Conservation (phyloP, 2,888 invertebrate species). For the Luperina nickerlii region DNA sequence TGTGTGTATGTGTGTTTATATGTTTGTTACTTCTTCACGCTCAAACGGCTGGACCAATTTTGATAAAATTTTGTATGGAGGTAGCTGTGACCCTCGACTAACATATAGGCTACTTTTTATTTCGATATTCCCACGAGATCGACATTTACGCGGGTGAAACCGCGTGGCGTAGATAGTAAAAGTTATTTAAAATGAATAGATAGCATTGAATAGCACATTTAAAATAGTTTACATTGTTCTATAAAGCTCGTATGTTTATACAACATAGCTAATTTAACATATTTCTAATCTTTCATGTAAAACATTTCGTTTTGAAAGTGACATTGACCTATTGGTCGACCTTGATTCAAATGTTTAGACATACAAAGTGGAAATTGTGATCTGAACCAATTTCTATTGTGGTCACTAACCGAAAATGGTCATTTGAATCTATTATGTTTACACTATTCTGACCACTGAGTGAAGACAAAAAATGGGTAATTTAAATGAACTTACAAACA, state of each 20-base stretch:
- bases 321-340: constrained; percentile 26
- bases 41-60: too few species aligned
- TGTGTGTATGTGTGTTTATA: too few species aligned
- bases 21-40: too few species aligned
- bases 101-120: too few species aligned
- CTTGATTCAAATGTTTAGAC: constrained; percentile 26
- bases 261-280: not conserved
- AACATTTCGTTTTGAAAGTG: constrained; percentile 8
- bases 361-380: constrained; percentile 23
- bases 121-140: too few species aligned
- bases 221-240: too few species aligned
- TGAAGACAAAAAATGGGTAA: constrained; percentile 57
- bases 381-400: constrained; percentile 45
- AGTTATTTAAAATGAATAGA: too few species aligned
- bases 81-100: too few species aligned
- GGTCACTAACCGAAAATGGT: constrained; percentile 34
- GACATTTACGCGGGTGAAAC: too few species aligned
- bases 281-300: not conserved
- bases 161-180: too few species aligned
- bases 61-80: too few species aligned
- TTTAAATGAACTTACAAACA: constrained; percentile 68
- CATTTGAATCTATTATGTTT: constrained; percentile 47
- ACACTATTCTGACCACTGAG: constrained; percentile 61
- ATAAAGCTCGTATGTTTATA: not conserved
- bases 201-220: too few species aligned